Evolutionary conservation across 2,113 vertebrate species (phyloP), one percentile per base, ranked within the genome.

Genomic region (Caranx melampygus): DNA sequence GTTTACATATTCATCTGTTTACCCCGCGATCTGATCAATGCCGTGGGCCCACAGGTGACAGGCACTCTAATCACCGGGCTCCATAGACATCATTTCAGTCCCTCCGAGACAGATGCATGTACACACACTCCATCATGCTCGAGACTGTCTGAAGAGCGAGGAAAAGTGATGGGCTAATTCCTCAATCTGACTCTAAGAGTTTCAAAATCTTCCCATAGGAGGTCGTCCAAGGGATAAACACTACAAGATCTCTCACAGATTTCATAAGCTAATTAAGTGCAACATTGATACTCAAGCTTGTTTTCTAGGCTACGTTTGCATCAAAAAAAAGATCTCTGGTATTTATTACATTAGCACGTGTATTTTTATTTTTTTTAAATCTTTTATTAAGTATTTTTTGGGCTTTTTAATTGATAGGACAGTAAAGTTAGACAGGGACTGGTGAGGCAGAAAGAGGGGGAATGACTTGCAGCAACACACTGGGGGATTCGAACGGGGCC

Each of bases 1-100:
- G 93, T 94, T 94, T 94, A 94, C 94, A 94, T 93, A 93, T 93
- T 95, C 94, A 93, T 92, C 89, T 91, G 88, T 94, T 95, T 94
- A 91, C 90, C 88, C 92, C 69, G 69, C 69, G 85, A 92, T 93
- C 90, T 89, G 93, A 95, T 95, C 92, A 93, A 94, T 94, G 90
- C 82, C 33, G 59, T 9, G 81, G 91, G 82, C 90, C 92, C 90
- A 90, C 92, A 94, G 93, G 93, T 95, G 94, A 95, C 93, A 93
- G 88, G 86, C 89, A 87, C 92, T 93, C 92, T 94, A 94, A 91
- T 92, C 91, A 91, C 88, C 71, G 79, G 85, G 89, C 88, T 87
- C 87, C 80, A 63, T 31, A 90, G 92, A 91, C 90, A 75, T 74
- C 79, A 78, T 78, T 88, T 77, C 63, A 59, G 81, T 54, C 86